Percentiles rank a stretch among this genome's conserved stretches.
Evolutionary conservation across 2,113 vertebrate species (phyloP).

Genomic region (Mionectes macconnelli): DNA sequence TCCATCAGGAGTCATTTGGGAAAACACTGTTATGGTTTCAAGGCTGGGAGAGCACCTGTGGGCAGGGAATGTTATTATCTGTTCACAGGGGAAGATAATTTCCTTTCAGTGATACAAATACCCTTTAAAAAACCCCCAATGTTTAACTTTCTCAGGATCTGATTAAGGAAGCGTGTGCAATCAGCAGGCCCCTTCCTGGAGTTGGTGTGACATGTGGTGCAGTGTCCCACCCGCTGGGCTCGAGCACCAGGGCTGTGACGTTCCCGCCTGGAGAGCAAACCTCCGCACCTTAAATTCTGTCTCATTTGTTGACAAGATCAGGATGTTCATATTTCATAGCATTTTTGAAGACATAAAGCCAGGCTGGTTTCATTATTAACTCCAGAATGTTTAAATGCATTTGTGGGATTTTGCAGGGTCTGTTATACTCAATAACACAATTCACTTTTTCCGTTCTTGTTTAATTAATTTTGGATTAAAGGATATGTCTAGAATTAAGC

Average conservation of each 20-base stretch:
- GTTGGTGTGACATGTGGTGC: fast-evolving
- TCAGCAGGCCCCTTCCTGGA: background rate
- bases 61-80: background rate
- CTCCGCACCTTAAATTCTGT: background rate
- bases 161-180: no score
- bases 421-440: background rate
- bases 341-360: background rate
- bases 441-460: background rate
- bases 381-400: background rate
- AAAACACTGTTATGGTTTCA: background rate
- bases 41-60: background rate
- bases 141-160: background rate
- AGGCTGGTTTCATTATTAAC: background rate
- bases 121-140: fast-evolving
- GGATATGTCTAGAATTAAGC: background rate
- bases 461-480: constrained; percentile 11
- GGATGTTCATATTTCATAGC: background rate
- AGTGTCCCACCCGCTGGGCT: background rate
- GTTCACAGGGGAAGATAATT: background rate
- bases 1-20: background rate
- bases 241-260: fast-evolving
- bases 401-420: background rate
- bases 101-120: background rate
- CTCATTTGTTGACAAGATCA: background rate
- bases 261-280: background rate